phyloP scores from a whole-genome alignment of 2,888 invertebrate genomes.

The Embidobia sp. region DNA sequence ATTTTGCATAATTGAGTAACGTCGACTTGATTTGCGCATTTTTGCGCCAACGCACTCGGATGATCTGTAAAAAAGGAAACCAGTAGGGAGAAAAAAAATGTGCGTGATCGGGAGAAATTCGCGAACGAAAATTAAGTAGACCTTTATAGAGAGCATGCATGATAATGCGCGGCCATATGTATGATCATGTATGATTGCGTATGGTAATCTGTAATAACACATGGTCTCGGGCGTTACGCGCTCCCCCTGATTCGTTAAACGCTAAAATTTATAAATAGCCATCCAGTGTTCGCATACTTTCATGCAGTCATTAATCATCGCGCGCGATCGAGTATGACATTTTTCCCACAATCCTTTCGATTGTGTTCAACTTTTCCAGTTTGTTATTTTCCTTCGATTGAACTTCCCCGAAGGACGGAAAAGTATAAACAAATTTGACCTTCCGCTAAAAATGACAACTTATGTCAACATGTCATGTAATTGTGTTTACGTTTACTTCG shows the following conservation, averaged over 20 bases:
- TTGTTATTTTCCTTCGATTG: conserved; percentile 15
- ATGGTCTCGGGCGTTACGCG: conserved; percentile 25
- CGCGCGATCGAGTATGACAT: conserved; percentile 32
- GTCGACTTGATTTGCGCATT: no score
- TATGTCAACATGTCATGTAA: neutral
- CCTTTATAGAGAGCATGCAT: conserved; percentile 34
- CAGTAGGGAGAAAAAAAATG: neutral
- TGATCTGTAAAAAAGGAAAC: conserved; percentile 4
- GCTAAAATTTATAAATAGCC: conserved; percentile 57
- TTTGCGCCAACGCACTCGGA: no score
- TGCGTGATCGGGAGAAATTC: conserved; percentile 41
- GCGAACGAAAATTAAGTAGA: conserved; percentile 22
- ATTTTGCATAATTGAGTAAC: neutral
- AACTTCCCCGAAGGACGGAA: conserved; percentile 23
- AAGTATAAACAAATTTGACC: conserved; percentile 37
- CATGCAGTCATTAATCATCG: conserved; percentile 47
- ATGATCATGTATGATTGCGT: conserved; percentile 47
- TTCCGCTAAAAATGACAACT: no score
- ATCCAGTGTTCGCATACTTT: conserved; percentile 40
- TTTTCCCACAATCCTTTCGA: conserved; percentile 47
- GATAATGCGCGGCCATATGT: conserved; percentile 39
- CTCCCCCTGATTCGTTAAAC: conserved; percentile 40
- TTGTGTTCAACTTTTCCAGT: conserved; percentile 13
- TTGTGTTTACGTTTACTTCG: neutral
- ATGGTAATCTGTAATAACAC: conserved; percentile 55